phyloP scores from a whole-genome alignment of 2,888 invertebrate genomes.

The Leptogaster cylindrica region DNA sequence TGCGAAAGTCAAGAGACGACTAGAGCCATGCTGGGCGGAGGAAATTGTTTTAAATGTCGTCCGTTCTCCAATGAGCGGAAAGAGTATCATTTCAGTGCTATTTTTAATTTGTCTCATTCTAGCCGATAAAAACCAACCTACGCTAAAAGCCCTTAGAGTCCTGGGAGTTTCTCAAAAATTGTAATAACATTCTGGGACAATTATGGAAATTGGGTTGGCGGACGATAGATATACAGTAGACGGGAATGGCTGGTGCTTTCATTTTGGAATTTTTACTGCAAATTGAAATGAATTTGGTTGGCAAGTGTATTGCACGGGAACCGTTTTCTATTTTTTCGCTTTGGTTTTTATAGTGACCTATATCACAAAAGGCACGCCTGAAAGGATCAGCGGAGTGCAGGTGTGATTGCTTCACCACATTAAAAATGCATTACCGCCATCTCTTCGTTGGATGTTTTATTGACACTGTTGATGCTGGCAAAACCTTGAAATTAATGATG shows the following conservation, averaged over 20 bases:
- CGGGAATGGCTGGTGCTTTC: background rate
- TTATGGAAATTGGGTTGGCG: slow-evolving; percentile 32
- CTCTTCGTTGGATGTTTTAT: too few relatives aligned
- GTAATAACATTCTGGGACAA: slow-evolving; percentile 30
- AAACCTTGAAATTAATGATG: too few relatives aligned
- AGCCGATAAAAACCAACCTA: slow-evolving; percentile 1
- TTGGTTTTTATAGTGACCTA: too few relatives aligned
- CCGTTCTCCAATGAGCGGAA: slow-evolving; percentile 24
- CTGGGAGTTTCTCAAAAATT: slow-evolving; percentile 17
- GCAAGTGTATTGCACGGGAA: too few relatives aligned
- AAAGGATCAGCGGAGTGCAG: too few relatives aligned
- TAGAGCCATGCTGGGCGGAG: background rate
- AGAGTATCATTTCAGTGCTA: slow-evolving; percentile 1
- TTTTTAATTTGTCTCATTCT: slow-evolving; percentile 17
- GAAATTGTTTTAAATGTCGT: slow-evolving; percentile 21
- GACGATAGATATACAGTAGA: background rate
- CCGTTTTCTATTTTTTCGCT: too few relatives aligned
- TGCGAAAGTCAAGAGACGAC: background rate
- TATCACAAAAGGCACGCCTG: too few relatives aligned
- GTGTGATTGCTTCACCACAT: too few relatives aligned
- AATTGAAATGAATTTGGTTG: slow-evolving; percentile 16
- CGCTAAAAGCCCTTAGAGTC: slow-evolving; percentile 13
- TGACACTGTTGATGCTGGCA: too few relatives aligned
- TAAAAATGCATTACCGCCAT: too few relatives aligned
- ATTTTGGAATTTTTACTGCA: slow-evolving; percentile 25